Conservation (phyloP, 1,140 invertebrate genomes). For the Drosophila truncata region DNA sequence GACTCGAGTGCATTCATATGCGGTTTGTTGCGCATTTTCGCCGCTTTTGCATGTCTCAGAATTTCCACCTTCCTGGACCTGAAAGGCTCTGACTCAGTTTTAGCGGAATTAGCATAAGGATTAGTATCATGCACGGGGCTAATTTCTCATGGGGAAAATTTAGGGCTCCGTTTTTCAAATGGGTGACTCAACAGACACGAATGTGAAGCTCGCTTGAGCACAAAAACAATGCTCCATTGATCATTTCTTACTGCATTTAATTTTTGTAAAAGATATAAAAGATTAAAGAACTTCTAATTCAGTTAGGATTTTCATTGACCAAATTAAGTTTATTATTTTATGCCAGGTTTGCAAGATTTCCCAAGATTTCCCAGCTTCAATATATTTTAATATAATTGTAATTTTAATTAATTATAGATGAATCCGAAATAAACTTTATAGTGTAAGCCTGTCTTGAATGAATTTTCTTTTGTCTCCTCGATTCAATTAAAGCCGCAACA, state of each 20-base stretch:
- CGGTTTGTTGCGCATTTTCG: conserved; percentile 55
- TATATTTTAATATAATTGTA: no score
- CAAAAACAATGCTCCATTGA: background rate
- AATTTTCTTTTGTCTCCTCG: background rate
- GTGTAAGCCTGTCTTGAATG: background rate
- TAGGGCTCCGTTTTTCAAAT: background rate
- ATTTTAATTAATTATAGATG: background rate
- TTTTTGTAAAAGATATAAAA: background rate
- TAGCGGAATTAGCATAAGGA: conserved; percentile 69
- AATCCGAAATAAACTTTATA: background rate
- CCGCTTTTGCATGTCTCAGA: conserved; percentile 28
- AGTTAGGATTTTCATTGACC: no score
- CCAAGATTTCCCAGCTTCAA: no score
- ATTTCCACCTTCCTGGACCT: conserved; percentile 37
- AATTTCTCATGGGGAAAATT: conserved; percentile 21
- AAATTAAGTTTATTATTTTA: no score
- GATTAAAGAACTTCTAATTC: no score
- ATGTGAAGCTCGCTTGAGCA: background rate
- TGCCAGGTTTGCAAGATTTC: no score
- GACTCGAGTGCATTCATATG: conserved; percentile 49
- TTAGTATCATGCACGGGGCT: conserved; percentile 53
- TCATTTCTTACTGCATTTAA: background rate
- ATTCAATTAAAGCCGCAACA: background rate
- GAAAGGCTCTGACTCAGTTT: conserved; percentile 53
- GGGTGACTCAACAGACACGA: conserved; percentile 11